Conservation (phyloP, 2,888 invertebrate genomes). For the Pandemis corylana region DNA sequence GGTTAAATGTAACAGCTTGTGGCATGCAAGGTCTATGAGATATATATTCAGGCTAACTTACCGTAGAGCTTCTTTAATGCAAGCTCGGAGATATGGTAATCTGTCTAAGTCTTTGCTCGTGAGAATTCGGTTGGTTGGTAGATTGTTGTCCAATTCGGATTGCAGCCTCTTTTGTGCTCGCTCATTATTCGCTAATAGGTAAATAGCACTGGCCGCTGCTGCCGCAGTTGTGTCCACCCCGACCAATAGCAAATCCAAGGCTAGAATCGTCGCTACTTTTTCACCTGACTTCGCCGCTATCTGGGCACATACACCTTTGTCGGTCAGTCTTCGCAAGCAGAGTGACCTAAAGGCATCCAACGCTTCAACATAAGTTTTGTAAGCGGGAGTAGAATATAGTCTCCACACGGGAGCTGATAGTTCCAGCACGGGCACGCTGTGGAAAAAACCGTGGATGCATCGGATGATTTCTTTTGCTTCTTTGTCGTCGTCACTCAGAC, state of each 20-base stretch:
- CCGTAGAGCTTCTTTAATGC: conserved; percentile 91
- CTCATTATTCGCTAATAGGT: conserved; percentile 89
- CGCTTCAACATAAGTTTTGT: conserved; percentile 88
- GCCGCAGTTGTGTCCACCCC: conserved; percentile 94
- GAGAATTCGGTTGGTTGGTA: conserved; percentile 84
- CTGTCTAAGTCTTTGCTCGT: conserved; percentile 86
- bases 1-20: background rate
- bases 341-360: conserved; percentile 89
- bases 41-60: conserved; percentile 55
- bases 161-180: conserved; percentile 88
- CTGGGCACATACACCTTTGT: conserved; percentile 76
- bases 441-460: conserved; percentile 90
- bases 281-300: conserved; percentile 69
- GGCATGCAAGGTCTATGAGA: background rate
- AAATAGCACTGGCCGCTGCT: conserved; percentile 89
- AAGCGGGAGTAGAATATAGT: conserved; percentile 88
- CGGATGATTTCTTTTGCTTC: conserved; percentile 91
- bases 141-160: conserved; percentile 84
- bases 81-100: conserved; percentile 89
- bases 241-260: conserved; percentile 91
- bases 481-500: conserved; percentile 88
- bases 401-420: conserved; percentile 91
- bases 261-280: conserved; percentile 87
- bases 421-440: conserved; percentile 90
- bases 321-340: conserved; percentile 74